A percentile compares a stretch with the other conserved stretches of the same genome.
phyloP scores from a whole-genome alignment of 2,888 invertebrate species.

The Nesidiocoris tenuis region DNA sequence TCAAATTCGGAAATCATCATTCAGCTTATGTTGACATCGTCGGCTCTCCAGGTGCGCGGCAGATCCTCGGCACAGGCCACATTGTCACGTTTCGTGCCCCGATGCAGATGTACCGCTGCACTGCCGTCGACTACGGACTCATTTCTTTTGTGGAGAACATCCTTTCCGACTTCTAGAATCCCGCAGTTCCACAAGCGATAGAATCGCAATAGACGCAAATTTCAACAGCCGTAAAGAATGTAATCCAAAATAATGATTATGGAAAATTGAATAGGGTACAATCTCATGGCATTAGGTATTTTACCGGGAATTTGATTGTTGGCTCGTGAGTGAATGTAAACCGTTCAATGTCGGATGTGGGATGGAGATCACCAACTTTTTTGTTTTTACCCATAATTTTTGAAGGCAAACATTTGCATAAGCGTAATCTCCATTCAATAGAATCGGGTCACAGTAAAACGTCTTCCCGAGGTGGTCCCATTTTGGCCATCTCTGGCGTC shows the following conservation, averaged over 20 bases:
- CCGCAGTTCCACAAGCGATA: too few relatives aligned
- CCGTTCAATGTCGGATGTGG: not conserved
- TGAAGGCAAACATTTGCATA: not conserved
- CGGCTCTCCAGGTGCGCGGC: slow-evolving; percentile 19
- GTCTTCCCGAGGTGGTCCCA: not conserved
- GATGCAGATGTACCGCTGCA: not conserved
- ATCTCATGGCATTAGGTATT: not conserved
- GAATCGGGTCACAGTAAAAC: not conserved
- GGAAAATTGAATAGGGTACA: too few relatives aligned
- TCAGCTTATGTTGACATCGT: slow-evolving; percentile 39
- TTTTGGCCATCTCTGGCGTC: too few relatives aligned
- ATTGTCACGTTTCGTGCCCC: slow-evolving; percentile 31
- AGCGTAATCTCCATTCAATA: not conserved
- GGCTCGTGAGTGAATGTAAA: not conserved
- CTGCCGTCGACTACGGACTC: not conserved
- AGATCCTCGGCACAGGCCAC: slow-evolving; percentile 9
- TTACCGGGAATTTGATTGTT: too few relatives aligned
- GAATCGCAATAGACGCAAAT: too few relatives aligned
- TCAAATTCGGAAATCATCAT: slow-evolving; percentile 44
- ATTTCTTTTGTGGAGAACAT: not conserved
- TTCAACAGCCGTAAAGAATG: too few relatives aligned
- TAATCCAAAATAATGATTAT: too few relatives aligned
- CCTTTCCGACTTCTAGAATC: not conserved
- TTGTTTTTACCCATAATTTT: not conserved
- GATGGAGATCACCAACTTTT: not conserved